Base-by-base conservation (phyloP, 2,113 vertebrate genomes). In the Sceloporus undulatus region DNA sequence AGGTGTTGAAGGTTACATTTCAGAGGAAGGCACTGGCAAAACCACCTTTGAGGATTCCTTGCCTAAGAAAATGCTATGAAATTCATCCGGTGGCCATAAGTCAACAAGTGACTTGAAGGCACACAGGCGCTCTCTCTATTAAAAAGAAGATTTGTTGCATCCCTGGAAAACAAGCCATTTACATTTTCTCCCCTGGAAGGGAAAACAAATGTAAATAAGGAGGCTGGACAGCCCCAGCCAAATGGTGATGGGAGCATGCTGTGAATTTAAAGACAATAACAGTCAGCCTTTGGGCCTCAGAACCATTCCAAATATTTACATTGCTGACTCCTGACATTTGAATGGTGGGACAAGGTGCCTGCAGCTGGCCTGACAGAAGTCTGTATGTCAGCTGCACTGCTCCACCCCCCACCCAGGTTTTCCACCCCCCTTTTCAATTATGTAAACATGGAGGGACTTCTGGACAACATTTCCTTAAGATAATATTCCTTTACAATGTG, bases 241-340 rank as follows among this genome's bases (percentile, higher is more conserved):
- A 84, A 89, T 29, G 38, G 70, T 70, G 85, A 9, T 5, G 7
- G 79, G 84, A 82, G 54, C 0, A 1, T 90, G 89, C 88, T 88
- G 62, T 88, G 87, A 92, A 91, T 89, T 90, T 93, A 92, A 91
- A 91, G 78, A 56, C 73, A 94, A 85, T 87, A 90, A 56, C 2
- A 29, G 82, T 11, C 25, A 91, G 66, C 52, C 54, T 88, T 91
- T 78, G 79, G 90, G 88, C 85, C 56, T 74, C 68, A 10, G 90
- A 85, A 90, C 84, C 66, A 0, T 82, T 87, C 68, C 81, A 88
- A 76, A 94, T 92, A 87, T n/a, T 92, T 40, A 2, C 52, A 18
- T 85, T 92, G 89, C 84, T 90, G 70, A 71, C 68, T 91, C 78
- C 59, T 83, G 82, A 84, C 92, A 87, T 77, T 90, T 90, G 78